Conservation (phyloP, 2,113 vertebrate genomes). For the Brachypteracias leptosomus region DNA sequence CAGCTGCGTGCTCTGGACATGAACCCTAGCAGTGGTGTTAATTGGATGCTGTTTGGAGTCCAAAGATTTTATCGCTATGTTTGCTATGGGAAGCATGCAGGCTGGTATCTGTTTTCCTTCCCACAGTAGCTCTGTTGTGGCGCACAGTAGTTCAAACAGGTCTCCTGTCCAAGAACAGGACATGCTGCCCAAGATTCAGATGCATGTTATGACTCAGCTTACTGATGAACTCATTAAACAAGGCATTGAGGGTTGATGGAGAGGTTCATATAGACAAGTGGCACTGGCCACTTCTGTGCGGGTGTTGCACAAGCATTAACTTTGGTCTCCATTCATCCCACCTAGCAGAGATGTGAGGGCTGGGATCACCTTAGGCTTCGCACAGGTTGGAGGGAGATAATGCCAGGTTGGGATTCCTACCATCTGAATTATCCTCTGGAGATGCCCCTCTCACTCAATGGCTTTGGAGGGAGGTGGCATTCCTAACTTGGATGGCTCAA, state of each 20-base stretch:
- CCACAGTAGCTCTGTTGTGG: neutral
- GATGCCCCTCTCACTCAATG: neutral
- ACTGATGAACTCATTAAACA: neutral
- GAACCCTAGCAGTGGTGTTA: neutral
- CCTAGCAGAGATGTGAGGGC: neutral
- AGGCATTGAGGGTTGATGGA: neutral
- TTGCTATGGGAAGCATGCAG: neutral
- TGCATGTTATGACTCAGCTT: neutral
- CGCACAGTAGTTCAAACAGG: neutral
- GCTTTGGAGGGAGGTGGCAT: neutral
- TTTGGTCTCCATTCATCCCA: neutral
- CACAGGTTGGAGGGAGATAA: neutral
- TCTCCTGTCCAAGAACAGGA: neutral
- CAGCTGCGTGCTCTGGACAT: neutral
- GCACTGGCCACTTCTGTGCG: neutral
- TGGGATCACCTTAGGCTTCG: neutral
- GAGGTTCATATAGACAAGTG: neutral
- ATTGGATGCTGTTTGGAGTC: neutral
- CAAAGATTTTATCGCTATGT: neutral
- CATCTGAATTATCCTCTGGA: neutral
- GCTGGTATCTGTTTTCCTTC: neutral
- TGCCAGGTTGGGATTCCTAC: neutral
- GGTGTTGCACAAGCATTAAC: neutral
- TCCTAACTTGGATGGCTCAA: neutral
- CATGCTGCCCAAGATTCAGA: neutral